Base-by-base conservation (phyloP, 2,888 invertebrate genomes). In the Cremastobaeus sp. region DNA sequence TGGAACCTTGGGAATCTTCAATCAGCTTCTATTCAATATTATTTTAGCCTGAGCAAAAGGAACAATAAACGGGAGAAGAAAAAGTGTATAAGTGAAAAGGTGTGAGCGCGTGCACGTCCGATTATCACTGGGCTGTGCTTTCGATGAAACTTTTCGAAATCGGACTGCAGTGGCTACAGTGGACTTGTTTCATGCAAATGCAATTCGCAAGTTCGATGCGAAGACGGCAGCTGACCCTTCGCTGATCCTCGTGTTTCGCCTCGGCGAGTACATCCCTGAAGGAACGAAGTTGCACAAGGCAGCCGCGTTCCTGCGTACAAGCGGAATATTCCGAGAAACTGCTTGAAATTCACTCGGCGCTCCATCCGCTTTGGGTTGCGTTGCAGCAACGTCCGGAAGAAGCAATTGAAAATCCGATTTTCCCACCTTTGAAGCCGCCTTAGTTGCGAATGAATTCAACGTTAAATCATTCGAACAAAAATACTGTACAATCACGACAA, bases 361-460 rank as follows among this genome's bases (percentile, higher is more conserved):
- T 77, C 74, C 71, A 71, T 69, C 76, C 69, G 77, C 74, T 68
- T 79, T 57, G 77, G 70, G 48, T 74, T 34, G 64, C 73, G 72
- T 73, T 72, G 66, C 66, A 59, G 60, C 57, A 32, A 30, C 57
- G 48, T 74, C 73, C 74, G 65, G 45, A 60, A 62, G 78, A 78
- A 77, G 78, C 83, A 84, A 86, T 84, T 83, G 83, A 82, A 85
- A 86, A 86, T 82, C 83, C 81, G 82, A 85, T 85, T 84, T 79
- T 74, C 52, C 69, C 55, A 77, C 76, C 78, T 79, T 79, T 78
- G 80, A 78, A 79, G 77, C 73, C 64, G 68, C 69, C 72, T 71
- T n/a, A 65, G 69, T 72, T 52, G 60, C 64, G 65, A 62, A 76
- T 77, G 77, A 78, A 73, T 72, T 37, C 64, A 59, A 50, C 64